Evolutionary conservation across 2,888 invertebrate genomes (phyloP).

Genomic region (Agrochola litura): DNA sequence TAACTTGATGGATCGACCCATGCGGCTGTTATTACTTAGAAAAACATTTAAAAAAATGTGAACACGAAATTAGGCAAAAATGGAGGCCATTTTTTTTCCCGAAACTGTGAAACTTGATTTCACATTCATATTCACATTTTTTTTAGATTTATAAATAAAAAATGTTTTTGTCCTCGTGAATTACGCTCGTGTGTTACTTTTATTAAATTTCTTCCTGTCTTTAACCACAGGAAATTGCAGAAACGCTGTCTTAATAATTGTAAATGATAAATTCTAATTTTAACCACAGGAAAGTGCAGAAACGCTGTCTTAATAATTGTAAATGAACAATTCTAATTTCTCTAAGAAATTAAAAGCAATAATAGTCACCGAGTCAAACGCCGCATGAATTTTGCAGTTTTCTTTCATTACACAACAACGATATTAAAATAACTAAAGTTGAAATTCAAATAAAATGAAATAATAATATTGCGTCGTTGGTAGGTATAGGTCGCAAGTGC

Average conservation of each 20-base stretch:
- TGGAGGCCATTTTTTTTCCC: no score
- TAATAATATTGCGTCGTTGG: background rate
- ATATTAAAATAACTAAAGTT: background rate
- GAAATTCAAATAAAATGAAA: background rate
- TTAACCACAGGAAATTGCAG: conserved; percentile 3
- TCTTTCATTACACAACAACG: background rate
- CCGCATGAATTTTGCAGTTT: background rate
- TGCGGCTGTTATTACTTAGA: no score
- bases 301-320: no score
- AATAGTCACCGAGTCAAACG: background rate
- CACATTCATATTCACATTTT: no score
- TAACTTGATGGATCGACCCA: no score
- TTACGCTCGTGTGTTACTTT: background rate
- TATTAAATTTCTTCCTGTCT: conserved; percentile 7
- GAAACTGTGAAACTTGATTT: no score
- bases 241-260: no score
- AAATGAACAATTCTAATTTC: background rate
- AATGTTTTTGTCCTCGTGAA: background rate
- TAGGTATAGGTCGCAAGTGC: background rate
- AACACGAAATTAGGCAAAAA: no score
- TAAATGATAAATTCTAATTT: background rate
- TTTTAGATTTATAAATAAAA: no score
- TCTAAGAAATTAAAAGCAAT: background rate
- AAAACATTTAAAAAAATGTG: no score
- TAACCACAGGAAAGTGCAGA: conserved; percentile 5